These are phyloP conservation scores for Pseudobourletiella spinata DNA, from an alignment of 1,140 invertebrate genomes.

Conservation along the genomic window DNA sequence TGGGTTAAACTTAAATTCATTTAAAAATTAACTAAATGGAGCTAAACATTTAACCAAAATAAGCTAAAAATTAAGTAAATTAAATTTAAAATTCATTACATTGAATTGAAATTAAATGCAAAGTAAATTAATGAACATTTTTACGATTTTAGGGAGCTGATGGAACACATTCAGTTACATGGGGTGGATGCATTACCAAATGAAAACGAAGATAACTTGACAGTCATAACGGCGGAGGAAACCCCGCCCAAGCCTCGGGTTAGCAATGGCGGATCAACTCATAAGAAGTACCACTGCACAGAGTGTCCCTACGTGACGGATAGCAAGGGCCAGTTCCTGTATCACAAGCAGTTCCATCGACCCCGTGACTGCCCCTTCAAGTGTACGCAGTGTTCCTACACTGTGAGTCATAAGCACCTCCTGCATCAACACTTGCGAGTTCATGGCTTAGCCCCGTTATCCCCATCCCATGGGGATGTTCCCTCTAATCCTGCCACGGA, in stretches of 20 bases:
- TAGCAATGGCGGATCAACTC: neutral
- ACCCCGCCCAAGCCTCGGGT: conserved; percentile 15
- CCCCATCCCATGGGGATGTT: neutral
- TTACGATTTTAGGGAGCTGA: conserved; percentile 38
- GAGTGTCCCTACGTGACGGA: conserved; percentile 70
- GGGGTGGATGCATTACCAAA: conserved; percentile 32
- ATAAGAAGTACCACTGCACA: conserved; percentile 57
- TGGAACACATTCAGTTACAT: conserved; percentile 41
- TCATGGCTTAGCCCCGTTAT: conserved; percentile 51
- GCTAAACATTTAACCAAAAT: conserved; percentile 8
- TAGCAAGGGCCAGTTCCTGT: conserved; percentile 71
- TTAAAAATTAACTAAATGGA: neutral
- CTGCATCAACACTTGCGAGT: conserved; percentile 67
- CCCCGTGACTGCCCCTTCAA: conserved; percentile 61
- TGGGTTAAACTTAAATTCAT: no score
- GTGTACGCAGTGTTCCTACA: conserved; percentile 70
- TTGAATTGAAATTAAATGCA: no score
- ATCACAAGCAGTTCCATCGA: conserved; percentile 74
- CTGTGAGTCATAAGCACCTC: conserved; percentile 66
- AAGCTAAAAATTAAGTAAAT: no score
- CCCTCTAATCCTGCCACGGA: neutral
- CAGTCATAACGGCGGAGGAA: conserved; percentile 23
- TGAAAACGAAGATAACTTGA: neutral
- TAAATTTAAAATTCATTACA: no score
- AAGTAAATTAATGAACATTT: no score